Evolutionary conservation across 2,113 vertebrate genomes (phyloP), one percentile per base, ranked within the genome.

Genomic region (Ictalurus punctatus): DNA sequence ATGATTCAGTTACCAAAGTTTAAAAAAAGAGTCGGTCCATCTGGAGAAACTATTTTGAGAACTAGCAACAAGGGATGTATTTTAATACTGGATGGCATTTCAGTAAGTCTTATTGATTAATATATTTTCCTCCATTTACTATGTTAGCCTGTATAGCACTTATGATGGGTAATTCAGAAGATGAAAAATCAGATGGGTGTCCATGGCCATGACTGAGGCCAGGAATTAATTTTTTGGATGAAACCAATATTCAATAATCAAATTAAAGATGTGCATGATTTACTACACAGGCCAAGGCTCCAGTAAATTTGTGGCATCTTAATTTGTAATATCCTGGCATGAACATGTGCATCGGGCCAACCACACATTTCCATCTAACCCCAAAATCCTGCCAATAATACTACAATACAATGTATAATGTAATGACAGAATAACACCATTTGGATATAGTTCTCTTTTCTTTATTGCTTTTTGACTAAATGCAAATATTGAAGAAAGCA

Each of bases 61-160:
- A 74, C 87, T 78, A 63, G 65, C 86, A 90, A 90, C 86, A 82
- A 76, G 86, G 89, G 80, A 90, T 34, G 25, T 73, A 48, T 69
- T 87, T 87, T 90, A 91, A 91, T 91, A 85, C 84, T 82, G 78
- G 61, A 86, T 90, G 91, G 89, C 89, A 88, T 92, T 93, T 93
- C 81, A 79, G 89, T 69, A 89, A 89, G 92, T 92, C 90, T 90
- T 78, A 89, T 89, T 92, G 89, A 90, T 92, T 83, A 89, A 93
- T 93, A 89, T 90, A 86, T 91, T 90, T 88, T 84, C 86, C 87
- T 30, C 37, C 86, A 76, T 74, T 84, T 86, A 88, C 88, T 89
- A 34, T 78, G 58, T 61, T 40, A 84, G 48, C 84, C 83, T 86
- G 86, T 80, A 25, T 85, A 87, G 90, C 80, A 84, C 78, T 82